These are phyloP conservation scores for Sebastes trivittatus DNA, from an alignment of 2,797 vertebrate genomes.

Conservation along the genomic window DNA sequence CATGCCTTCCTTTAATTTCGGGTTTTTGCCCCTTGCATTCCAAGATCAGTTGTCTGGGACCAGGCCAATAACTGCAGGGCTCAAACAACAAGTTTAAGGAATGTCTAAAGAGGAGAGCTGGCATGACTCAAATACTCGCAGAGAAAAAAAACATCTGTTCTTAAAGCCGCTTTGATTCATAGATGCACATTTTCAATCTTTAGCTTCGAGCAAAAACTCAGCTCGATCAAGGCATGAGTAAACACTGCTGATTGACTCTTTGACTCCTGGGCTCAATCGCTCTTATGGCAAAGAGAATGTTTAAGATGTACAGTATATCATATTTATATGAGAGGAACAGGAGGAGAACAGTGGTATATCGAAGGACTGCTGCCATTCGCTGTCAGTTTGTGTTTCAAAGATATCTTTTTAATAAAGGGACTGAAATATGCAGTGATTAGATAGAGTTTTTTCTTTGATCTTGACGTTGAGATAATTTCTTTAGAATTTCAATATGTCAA, in stretches of 20 bases:
- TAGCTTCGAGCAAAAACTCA: constrained; percentile 8
- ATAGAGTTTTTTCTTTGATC: constrained; percentile 18
- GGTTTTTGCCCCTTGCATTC: neutral
- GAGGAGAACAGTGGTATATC: constrained; percentile 1
- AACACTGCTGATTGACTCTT: constrained; percentile 48
- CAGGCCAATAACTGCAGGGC: constrained; percentile 35
- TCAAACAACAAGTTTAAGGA: constrained; percentile 42
- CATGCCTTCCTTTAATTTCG: neutral
- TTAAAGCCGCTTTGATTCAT: constrained; percentile 52
- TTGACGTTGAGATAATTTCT: constrained; percentile 1
- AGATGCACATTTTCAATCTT: constrained; percentile 29
- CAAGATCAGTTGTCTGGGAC: constrained; percentile 16
- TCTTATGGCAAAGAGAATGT: neutral
- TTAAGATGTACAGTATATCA: constrained; percentile 11
- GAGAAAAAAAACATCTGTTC: constrained; percentile 37
- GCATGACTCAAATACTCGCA: constrained; percentile 32
- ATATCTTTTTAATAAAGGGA: neutral
- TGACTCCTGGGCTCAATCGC: constrained; percentile 12
- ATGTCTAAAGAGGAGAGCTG: constrained; percentile 43
- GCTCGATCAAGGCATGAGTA: constrained; percentile 20
- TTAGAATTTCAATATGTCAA: neutral
- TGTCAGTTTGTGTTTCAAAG: constrained; percentile 10
- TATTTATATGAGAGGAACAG: neutral
- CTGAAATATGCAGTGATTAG: neutral
- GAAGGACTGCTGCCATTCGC: constrained; percentile 1